A percentile compares a stretch with the other conserved stretches of the same genome.
Conservation (phyloP, 1,140 invertebrate species). For the Propsilocerus akamusi region DNA sequence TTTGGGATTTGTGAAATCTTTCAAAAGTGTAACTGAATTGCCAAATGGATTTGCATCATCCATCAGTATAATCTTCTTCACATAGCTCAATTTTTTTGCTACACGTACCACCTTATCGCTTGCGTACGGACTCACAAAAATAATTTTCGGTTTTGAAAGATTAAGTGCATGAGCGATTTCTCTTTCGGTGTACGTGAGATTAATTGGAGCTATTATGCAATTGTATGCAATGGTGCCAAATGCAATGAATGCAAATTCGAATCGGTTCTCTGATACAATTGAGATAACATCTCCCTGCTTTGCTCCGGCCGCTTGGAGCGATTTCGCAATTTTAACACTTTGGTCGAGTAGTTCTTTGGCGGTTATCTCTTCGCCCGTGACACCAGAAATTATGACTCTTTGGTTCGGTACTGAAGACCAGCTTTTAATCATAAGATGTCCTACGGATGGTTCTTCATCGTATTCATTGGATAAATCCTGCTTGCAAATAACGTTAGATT, state of each 20-base stretch:
- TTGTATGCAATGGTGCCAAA: not conserved
- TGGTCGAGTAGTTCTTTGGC: not conserved
- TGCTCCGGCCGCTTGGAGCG: not conserved
- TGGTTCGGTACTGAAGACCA: not conserved
- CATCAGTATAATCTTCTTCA: constrained; percentile 26
- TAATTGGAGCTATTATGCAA: not conserved
- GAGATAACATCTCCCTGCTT: not conserved
- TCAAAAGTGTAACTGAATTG: constrained; percentile 11
- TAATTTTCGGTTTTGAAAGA: constrained; percentile 42
- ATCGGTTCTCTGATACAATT: constrained; percentile 1
- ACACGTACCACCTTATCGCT: constrained; percentile 23
- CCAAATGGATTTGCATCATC: constrained; percentile 14
- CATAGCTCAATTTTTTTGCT: constrained; percentile 25
- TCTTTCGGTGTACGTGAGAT: constrained; percentile 19
- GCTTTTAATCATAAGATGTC: not conserved
- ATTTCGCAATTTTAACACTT: not conserved
- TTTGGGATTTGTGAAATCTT: constrained; percentile 15
- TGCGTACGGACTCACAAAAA: constrained; percentile 40
- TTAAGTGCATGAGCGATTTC: constrained; percentile 41
- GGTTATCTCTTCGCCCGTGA: not conserved
- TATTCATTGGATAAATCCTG: not conserved
- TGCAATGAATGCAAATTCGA: not conserved
- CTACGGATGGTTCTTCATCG: not conserved
- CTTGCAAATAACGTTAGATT: no score
- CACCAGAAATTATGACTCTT: not conserved